Evolutionary conservation across 2,888 invertebrate species (phyloP).

Genomic region (Apotomis turbidana): DNA sequence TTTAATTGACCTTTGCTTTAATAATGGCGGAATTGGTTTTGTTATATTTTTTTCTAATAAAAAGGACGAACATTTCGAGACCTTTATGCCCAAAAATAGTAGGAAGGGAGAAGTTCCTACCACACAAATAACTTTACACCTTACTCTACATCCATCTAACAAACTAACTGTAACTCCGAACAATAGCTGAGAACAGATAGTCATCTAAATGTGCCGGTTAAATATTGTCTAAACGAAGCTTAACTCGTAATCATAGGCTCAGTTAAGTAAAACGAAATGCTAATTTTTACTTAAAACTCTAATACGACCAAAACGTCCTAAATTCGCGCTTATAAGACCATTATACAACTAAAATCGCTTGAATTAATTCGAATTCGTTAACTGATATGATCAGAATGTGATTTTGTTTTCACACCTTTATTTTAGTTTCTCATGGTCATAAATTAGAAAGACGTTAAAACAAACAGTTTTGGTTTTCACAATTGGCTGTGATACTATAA

Average conservation of each 20-base stretch:
- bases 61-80: no score
- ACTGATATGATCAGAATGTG: constrained; percentile 1
- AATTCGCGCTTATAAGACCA: constrained; percentile 11
- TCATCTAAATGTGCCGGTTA: constrained; percentile 63
- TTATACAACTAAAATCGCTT: constrained; percentile 12
- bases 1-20: background rate
- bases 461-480: constrained; percentile 17
- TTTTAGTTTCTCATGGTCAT: constrained; percentile 28
- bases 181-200: constrained; percentile 59
- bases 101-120: background rate
- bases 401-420: constrained; percentile 36
- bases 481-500: constrained; percentile 10
- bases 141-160: constrained; percentile 36
- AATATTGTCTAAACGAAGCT: constrained; percentile 57
- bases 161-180: constrained; percentile 46
- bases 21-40: no score
- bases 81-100: background rate
- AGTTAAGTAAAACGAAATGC: constrained; percentile 36
- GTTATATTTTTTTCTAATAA: no score
- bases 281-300: constrained; percentile 27
- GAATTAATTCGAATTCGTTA: background rate
- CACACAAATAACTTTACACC: constrained; percentile 34
- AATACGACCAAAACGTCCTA: constrained; percentile 13
- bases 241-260: constrained; percentile 44
- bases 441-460: constrained; percentile 19